Percentiles rank a stretch among this genome's conserved stretches.
phyloP scores from a whole-genome alignment of 2,888 invertebrate species.

The Nipponacmea schrenckii region DNA sequence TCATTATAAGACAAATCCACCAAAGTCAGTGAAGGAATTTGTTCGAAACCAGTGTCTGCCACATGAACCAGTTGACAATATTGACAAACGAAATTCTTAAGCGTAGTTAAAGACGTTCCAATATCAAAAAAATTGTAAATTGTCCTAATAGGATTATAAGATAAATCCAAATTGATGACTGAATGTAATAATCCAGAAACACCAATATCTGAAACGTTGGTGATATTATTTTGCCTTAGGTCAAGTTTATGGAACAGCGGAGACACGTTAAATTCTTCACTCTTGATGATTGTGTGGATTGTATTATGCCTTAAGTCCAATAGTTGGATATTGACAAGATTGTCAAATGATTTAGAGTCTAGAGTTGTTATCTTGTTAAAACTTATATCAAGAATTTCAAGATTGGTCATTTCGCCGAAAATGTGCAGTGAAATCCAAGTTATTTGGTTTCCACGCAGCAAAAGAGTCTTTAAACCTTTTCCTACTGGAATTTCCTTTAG shows the following conservation, averaged over 20 bases:
- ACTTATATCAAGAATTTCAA: constrained; percentile 11
- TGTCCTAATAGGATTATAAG: constrained; percentile 19
- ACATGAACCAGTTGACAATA: constrained; percentile 12
- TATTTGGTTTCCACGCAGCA: constrained; percentile 16
- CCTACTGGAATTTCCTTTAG: not conserved
- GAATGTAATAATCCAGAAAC: not conserved
- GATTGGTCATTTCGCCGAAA: not conserved
- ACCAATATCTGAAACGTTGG: not conserved
- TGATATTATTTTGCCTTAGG: constrained; percentile 15
- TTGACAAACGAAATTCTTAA: constrained; percentile 14
- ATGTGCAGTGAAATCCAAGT: not conserved
- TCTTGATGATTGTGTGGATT: not conserved
- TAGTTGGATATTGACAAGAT: not conserved
- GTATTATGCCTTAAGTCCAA: constrained; percentile 13
- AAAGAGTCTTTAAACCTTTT: not conserved
- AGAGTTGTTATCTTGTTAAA: constrained; percentile 17
- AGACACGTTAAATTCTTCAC: not conserved
- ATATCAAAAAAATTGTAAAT: constrained; percentile 14
- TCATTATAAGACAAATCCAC: constrained; percentile 18
- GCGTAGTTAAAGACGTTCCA: constrained; percentile 7
- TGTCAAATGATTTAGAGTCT: not conserved
- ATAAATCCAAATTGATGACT: constrained; percentile 13
- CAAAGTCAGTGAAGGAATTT: constrained; percentile 16
- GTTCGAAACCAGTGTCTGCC: constrained; percentile 4
- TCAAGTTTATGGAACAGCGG: constrained; percentile 13